Percentiles rank a stretch among this genome's conserved stretches.
phyloP scores from a whole-genome alignment of 92 coral and sea anemone genomes.

The Actinernus sp. region DNA sequence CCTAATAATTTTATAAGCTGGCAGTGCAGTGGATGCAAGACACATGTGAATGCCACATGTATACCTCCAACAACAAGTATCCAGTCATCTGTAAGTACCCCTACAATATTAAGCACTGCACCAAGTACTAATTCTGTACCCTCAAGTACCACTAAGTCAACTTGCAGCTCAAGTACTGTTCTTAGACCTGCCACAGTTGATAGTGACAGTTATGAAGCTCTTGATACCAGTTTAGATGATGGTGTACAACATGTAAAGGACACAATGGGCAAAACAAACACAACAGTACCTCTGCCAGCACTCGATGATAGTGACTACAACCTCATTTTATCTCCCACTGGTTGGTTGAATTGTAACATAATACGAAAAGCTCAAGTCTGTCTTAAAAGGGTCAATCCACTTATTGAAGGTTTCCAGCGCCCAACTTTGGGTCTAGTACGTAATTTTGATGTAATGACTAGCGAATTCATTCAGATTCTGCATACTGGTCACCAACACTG shows the following conservation, averaged over 20 bases:
- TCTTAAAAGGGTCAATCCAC: conserved; percentile 47
- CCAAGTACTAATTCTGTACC: too few species aligned
- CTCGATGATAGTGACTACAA: conserved; percentile 27
- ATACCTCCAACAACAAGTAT: too few species aligned
- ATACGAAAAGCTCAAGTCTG: conserved; percentile 50
- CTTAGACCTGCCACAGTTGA: too few species aligned
- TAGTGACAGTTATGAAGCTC: too few species aligned
- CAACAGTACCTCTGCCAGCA: conserved; percentile 23
- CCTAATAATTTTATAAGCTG: too few species aligned
- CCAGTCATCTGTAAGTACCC: too few species aligned
- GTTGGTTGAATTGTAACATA: conserved; percentile 67
- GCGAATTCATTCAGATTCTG: conserved; percentile 57
- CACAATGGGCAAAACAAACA: not conserved
- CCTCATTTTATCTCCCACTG: conserved; percentile 50
- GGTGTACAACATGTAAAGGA: conserved; percentile 10
- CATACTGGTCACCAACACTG: conserved; percentile 46
- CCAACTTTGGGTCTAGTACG: conserved; percentile 61
- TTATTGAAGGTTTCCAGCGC: conserved; percentile 54
- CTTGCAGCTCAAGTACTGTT: too few species aligned
- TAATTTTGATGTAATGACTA: conserved; percentile 52
- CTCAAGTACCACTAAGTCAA: too few species aligned
- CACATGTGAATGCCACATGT: too few species aligned
- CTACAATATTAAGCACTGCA: too few species aligned
- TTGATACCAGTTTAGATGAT: too few species aligned
- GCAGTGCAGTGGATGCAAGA: too few species aligned